These are phyloP conservation scores for Panopea generosa DNA, from an alignment of 2,888 invertebrate species.

Conservation along the genomic window DNA sequence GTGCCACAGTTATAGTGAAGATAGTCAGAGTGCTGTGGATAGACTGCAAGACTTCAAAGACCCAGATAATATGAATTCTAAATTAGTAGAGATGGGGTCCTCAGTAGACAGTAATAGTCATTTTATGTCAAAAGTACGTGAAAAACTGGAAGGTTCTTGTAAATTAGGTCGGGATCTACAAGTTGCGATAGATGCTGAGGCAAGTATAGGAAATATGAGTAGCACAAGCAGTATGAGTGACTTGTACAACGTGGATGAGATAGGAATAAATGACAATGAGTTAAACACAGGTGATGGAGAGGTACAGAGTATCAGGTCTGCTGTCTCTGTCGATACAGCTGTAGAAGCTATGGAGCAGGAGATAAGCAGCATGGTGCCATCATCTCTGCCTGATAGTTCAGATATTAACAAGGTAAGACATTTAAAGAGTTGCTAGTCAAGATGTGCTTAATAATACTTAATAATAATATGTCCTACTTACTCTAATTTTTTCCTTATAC, in stretches of 20 bases:
- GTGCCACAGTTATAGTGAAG: conserved; percentile 76
- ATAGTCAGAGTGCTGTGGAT: conserved; percentile 71
- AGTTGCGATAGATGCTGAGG: conserved; percentile 63
- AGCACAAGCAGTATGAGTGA: conserved; percentile 79
- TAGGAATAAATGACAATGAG: conserved; percentile 43
- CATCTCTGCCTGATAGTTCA: not conserved
- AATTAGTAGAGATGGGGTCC: conserved; percentile 79
- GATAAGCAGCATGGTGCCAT: not conserved
- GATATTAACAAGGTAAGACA: conserved; percentile 2
- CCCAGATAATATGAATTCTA: conserved; percentile 76
- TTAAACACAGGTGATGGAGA: conserved; percentile 56
- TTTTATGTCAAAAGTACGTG: conserved; percentile 65
- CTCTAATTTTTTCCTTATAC: no score
- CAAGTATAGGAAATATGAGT: conserved; percentile 63
- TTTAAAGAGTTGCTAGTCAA: no score
- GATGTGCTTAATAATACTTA: no score
- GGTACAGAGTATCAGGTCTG: conserved; percentile 61
- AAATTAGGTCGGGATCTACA: conserved; percentile 41
- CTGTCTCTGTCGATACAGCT: conserved; percentile 76
- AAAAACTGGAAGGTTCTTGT: conserved; percentile 54
- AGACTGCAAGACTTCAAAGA: conserved; percentile 81
- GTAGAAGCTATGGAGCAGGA: conserved; percentile 66
- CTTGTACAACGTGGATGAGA: conserved; percentile 68
- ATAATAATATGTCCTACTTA: no score
- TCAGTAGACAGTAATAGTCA: conserved; percentile 82